Conservation (phyloP, 2,888 invertebrate genomes). For the Hoplodrina ambigua region DNA sequence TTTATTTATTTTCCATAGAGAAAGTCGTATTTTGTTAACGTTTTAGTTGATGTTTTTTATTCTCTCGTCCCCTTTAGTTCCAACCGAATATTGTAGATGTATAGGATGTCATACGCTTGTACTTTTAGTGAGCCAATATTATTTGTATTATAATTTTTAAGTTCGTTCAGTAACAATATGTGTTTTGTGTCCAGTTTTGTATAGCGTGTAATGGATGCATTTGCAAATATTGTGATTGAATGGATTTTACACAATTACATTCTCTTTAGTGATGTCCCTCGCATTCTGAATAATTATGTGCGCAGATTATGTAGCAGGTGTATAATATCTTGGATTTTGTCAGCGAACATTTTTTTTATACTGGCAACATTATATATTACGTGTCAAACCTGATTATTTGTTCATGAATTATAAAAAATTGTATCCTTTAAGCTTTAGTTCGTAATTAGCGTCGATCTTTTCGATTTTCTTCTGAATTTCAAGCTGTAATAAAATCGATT, state of each 20-base stretch:
- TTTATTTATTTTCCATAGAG: conserved; percentile 90
- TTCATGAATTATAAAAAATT: conserved; percentile 33
- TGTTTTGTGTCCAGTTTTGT: conserved; percentile 78
- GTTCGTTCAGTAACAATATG: conserved; percentile 81
- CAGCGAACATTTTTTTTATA: conserved; percentile 59
- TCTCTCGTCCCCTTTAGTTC: conserved; percentile 86
- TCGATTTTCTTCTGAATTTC: conserved; percentile 48
- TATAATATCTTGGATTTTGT: conserved; percentile 58
- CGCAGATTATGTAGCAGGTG: conserved; percentile 66
- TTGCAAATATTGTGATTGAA: conserved; percentile 82
- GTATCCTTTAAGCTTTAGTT: conserved; percentile 37
- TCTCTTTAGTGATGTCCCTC: conserved; percentile 80
- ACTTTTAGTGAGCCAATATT: conserved; percentile 88
- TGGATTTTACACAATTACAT: conserved; percentile 79
- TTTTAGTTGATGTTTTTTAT: conserved; percentile 90
- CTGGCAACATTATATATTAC: conserved; percentile 9
- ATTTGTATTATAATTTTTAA: conserved; percentile 86
- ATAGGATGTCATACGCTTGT: conserved; percentile 90
- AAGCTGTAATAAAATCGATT: conserved; percentile 31
- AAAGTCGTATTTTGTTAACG: conserved; percentile 91
- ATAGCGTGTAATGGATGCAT: conserved; percentile 77
- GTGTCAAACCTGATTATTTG: not conserved
- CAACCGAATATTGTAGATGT: conserved; percentile 85
- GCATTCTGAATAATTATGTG: conserved; percentile 72
- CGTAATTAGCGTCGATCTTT: conserved; percentile 41